Percentiles rank a stretch among this genome's conserved stretches.
Evolutionary conservation across 2,888 invertebrate species (phyloP).

Genomic region (Thyatira batis): DNA sequence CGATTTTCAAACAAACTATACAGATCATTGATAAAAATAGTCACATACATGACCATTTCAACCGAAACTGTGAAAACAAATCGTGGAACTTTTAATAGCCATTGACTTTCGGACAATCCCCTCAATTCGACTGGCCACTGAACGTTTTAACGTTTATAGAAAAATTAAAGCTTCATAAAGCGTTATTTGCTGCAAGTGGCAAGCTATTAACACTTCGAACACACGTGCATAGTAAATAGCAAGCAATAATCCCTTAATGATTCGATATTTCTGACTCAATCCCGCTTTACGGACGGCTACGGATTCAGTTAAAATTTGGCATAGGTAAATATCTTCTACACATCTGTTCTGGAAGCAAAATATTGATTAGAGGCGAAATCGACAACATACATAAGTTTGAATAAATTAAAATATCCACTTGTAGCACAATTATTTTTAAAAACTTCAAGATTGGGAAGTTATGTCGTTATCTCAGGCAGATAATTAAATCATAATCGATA

Average conservation of each 20-base stretch:
- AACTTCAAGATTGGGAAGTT: too few species aligned
- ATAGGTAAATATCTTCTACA: too few species aligned
- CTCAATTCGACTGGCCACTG: constrained; percentile 3
- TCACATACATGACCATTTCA: neutral
- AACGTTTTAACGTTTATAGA: constrained; percentile 25
- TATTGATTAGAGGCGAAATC: too few species aligned
- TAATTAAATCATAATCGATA: too few species aligned
- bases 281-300: too few species aligned
- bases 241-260: neutral
- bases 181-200: constrained; percentile 29
- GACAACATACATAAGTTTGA: too few species aligned
- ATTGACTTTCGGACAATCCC: constrained; percentile 3
- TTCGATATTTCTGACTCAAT: too few species aligned
- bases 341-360: too few species aligned
- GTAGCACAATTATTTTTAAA: too few species aligned
- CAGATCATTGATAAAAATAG: neutral
- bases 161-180: constrained; percentile 30
- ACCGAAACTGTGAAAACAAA: neutral
- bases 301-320: too few species aligned
- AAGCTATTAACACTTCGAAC: constrained; percentile 22
- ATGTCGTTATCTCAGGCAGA: too few species aligned
- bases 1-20: neutral
- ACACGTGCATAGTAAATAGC: constrained; percentile 7
- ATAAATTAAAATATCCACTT: too few species aligned
- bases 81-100: neutral